phyloP scores from a whole-genome alignment of 2,888 invertebrate species.

The Scaptomyza tumidula region DNA sequence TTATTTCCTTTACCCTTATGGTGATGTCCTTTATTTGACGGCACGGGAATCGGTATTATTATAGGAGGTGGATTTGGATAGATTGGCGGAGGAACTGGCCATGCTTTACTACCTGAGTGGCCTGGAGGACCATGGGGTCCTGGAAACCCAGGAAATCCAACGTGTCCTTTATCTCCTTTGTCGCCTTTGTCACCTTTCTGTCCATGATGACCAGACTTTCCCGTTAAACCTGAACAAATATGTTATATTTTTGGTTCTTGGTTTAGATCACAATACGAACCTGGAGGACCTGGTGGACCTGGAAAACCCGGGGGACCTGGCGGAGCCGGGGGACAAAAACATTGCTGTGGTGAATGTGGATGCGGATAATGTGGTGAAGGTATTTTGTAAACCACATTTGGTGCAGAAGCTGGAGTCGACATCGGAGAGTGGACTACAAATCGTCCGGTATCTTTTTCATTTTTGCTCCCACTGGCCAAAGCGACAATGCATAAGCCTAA shows the following conservation, averaged over 20 bases:
- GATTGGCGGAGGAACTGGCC: constrained; percentile 32
- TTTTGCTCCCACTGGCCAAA: constrained; percentile 11
- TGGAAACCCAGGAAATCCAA: constrained; percentile 32
- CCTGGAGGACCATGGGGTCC: constrained; percentile 49
- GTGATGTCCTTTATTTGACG: constrained; percentile 33
- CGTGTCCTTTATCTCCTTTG: constrained; percentile 48
- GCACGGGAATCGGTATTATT: constrained; percentile 46
- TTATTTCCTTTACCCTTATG: constrained; percentile 27
- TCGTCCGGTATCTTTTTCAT: constrained; percentile 43
- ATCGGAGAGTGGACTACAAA: constrained; percentile 45
- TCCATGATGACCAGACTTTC: constrained; percentile 40
- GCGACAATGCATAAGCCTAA: constrained; percentile 21
- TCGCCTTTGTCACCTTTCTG: constrained; percentile 43
- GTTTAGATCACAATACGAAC: constrained; percentile 2
- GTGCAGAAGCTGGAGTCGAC: constrained; percentile 33
- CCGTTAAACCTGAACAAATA: constrained; percentile 15
- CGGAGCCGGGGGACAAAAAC: constrained; percentile 45
- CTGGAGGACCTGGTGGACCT: constrained; percentile 28
- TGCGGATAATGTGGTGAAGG: constrained; percentile 44
- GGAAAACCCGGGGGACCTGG: constrained; percentile 52
- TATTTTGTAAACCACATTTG: constrained; percentile 49
- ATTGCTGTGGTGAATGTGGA: constrained; percentile 34
- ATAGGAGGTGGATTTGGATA: constrained; percentile 40
- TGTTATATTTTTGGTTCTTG: background rate
- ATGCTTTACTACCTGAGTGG: constrained; percentile 13